Evolutionary conservation across 2,113 vertebrate genomes (phyloP).

Genomic region (Pseudolaguvia tuberculata): DNA sequence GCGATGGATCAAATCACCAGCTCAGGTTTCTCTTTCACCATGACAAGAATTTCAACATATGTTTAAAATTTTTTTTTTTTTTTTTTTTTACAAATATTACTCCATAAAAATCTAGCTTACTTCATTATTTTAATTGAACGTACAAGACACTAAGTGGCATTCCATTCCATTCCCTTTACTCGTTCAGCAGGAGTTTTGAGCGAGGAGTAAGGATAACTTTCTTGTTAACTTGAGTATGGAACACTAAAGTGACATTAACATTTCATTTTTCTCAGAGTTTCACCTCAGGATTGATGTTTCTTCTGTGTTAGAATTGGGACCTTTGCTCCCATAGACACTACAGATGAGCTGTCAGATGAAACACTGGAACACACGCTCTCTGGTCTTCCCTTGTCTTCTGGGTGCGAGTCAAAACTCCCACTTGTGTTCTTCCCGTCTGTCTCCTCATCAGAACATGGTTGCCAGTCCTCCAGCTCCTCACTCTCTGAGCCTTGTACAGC

Average conservation of each 20-base stretch:
- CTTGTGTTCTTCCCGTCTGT: conserved; percentile 43
- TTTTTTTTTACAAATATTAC: conserved; percentile 34
- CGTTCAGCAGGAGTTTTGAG: not conserved
- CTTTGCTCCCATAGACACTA: not conserved
- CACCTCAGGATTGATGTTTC: conserved; percentile 16
- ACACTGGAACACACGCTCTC: not conserved
- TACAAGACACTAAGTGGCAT: conserved; percentile 31
- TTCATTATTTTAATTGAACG: conserved; percentile 16
- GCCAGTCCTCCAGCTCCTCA: conserved; percentile 72
- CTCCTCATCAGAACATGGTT: conserved; percentile 67
- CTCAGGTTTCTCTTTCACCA: conserved; percentile 21
- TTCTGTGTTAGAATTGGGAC: not conserved
- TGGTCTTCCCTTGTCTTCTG: conserved; percentile 7
- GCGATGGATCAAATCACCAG: conserved; percentile 5
- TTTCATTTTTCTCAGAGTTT: conserved; percentile 20
- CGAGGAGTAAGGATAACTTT: not conserved
- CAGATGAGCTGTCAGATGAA: not conserved
- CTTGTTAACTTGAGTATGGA: not conserved
- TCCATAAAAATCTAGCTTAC: conserved; percentile 40
- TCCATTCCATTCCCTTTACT: conserved; percentile 1
- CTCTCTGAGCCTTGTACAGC: conserved; percentile 84
- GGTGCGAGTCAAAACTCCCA: conserved; percentile 24
- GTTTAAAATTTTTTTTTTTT: too few species aligned
- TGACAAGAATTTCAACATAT: conserved; percentile 10
- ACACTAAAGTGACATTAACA: conserved; percentile 20